Conservation (phyloP, 2,797 vertebrate species). For the Thunnus albacares region DNA sequence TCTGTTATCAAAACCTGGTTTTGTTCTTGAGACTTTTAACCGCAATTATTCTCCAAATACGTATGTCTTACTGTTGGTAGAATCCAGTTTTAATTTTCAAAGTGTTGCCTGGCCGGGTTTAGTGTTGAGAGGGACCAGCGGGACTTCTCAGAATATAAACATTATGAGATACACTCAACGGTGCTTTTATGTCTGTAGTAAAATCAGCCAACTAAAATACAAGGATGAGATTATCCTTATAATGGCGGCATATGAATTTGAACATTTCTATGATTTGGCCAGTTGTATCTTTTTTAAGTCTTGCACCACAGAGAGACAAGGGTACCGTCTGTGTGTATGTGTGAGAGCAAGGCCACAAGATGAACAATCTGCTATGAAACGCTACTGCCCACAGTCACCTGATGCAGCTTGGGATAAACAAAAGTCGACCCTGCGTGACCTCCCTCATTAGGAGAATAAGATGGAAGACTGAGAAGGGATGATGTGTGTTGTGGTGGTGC, state of each 20-base stretch:
- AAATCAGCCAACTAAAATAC: conserved; percentile 72
- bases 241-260: conserved; percentile 62
- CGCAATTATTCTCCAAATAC: conserved; percentile 59
- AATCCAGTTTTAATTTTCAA: conserved; percentile 59
- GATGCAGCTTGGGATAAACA: conserved; percentile 67
- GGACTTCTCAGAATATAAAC: conserved; percentile 77
- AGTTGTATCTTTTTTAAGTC: conserved; percentile 16
- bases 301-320: conserved; percentile 15
- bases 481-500: conserved; percentile 26
- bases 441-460: conserved; percentile 79
- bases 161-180: conserved; percentile 70
- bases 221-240: conserved; percentile 64
- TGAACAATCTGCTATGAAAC: conserved; percentile 36
- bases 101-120: conserved; percentile 57
- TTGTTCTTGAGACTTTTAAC: conserved; percentile 60
- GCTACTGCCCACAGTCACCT: conserved; percentile 41
- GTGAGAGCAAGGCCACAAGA: conserved; percentile 12
- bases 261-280: conserved; percentile 42
- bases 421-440: conserved; percentile 69
- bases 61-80: conserved; percentile 36
- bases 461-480: conserved; percentile 46
- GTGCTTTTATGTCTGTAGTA: conserved; percentile 63
- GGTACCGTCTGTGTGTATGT: conserved; percentile 3
- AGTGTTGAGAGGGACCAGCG: conserved; percentile 43
- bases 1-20: conserved; percentile 57